Conservation (phyloP, 2,888 invertebrate genomes). For the Gymnoscelis rufifasciata region DNA sequence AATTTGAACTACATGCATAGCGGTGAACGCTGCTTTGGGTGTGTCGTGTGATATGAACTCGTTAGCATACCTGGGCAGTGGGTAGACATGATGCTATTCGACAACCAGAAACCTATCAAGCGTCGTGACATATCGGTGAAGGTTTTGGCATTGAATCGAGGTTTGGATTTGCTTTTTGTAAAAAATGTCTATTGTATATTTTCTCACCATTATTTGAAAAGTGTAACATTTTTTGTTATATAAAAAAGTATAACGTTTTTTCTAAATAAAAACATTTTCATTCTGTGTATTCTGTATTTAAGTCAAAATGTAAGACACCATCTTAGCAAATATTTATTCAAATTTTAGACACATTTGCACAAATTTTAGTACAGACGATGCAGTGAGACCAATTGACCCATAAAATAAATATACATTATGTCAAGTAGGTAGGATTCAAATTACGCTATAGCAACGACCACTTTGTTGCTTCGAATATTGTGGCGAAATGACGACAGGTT, state of each 20-base stretch:
- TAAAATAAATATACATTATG: conserved; percentile 5
- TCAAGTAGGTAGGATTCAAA: conserved; percentile 1
- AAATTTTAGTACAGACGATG: no score
- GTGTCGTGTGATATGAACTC: conserved; percentile 41
- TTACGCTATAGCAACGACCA: conserved; percentile 40
- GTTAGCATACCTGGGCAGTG: conserved; percentile 34
- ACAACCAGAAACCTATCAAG: conserved; percentile 42
- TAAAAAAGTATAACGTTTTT: no score
- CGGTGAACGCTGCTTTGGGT: no score
- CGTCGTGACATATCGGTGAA: conserved; percentile 42
- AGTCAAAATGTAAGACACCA: no score
- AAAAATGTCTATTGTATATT: neutral
- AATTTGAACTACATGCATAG: no score
- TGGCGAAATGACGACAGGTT: conserved; percentile 45
- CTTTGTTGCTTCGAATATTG: conserved; percentile 37
- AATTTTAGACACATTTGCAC: no score
- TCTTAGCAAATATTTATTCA: no score
- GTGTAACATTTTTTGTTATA: neutral
- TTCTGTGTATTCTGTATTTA: no score
- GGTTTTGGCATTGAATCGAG: conserved; percentile 3
- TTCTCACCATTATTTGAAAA: neutral
- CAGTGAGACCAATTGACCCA: no score
- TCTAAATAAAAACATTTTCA: no score
- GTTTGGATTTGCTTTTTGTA: neutral
- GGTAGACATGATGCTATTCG: conserved; percentile 26